A percentile compares a stretch with the other conserved stretches of the same genome.
These are phyloP conservation scores for Brachionus paranguensis DNA, from an alignment of 1,140 invertebrate species.

Conservation along the genomic window DNA sequence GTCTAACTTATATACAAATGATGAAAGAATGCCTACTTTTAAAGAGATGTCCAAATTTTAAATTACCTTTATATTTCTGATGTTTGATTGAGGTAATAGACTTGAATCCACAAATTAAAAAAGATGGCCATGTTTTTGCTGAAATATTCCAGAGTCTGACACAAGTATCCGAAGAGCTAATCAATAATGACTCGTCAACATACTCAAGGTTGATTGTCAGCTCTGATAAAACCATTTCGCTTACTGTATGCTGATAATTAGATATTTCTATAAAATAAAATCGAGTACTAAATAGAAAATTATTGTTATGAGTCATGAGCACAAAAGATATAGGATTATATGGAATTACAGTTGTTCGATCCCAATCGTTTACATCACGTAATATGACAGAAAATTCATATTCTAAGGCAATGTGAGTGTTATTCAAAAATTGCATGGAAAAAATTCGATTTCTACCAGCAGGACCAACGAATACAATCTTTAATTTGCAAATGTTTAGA, in stretches of 20 bases:
- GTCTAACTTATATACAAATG: no score
- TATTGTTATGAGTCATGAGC: neutral
- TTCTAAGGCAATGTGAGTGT: neutral
- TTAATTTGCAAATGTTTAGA: no score
- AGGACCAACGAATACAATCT: no score
- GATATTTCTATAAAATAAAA: neutral
- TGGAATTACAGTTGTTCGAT: no score
- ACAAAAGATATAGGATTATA: no score
- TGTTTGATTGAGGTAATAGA: neutral
- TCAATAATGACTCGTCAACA: neutral
- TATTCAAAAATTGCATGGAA: neutral
- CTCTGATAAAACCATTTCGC: neutral
- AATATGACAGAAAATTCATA: neutral
- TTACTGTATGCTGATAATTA: neutral
- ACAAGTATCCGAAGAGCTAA: neutral
- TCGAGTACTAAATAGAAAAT: neutral
- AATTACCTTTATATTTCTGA: neutral
- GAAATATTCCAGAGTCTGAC: neutral
- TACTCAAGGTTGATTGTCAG: neutral
- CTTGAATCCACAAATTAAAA: neutral
- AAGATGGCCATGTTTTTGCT: neutral
- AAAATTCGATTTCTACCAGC: no score
- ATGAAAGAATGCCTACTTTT: no score
- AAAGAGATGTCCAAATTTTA: neutral
- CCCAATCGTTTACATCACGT: neutral